A percentile compares a stretch with the other conserved stretches of the same genome.
These are phyloP conservation scores for Esox masquinongy DNA, from an alignment of 2,797 vertebrate genomes.

Conservation along the genomic window DNA sequence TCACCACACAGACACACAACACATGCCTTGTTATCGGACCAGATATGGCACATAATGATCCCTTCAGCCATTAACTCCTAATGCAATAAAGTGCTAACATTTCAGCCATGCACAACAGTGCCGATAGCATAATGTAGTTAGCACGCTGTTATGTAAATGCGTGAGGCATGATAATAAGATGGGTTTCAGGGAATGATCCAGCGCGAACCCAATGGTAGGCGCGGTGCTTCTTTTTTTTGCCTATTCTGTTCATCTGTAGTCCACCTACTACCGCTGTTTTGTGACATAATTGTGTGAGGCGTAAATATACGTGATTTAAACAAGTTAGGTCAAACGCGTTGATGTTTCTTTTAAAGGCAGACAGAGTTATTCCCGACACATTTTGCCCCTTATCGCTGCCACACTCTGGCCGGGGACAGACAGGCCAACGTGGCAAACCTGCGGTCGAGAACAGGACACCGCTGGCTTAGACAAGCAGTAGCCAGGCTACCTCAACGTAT, in stretches of 20 bases:
- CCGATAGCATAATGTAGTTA: conserved; percentile 63
- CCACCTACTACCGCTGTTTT: too few species aligned
- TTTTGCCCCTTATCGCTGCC: conserved; percentile 35
- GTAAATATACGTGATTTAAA: not conserved
- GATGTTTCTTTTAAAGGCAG: conserved; percentile 24
- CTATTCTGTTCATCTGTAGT: conserved; percentile 6
- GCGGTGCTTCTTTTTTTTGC: conserved; percentile 22
- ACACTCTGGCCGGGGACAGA: conserved; percentile 39
- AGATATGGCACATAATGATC: conserved; percentile 68
- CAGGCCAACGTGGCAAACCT: conserved; percentile 22
- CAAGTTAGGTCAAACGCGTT: conserved; percentile 24
- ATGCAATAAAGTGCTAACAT: conserved; percentile 68
- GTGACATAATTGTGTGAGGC: conserved; percentile 42
- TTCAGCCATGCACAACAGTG: conserved; percentile 63
- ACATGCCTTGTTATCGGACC: conserved; percentile 73
- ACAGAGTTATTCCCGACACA: conserved; percentile 38
- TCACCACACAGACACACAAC: conserved; percentile 60
- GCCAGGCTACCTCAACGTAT: conserved; percentile 32
- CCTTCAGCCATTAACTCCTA: conserved; percentile 67
- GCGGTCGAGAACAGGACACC: conserved; percentile 37
- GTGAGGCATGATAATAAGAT: conserved; percentile 47
- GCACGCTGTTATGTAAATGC: conserved; percentile 57
- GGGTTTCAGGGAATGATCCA: conserved; percentile 47
- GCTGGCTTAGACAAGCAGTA: conserved; percentile 39
- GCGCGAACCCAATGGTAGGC: conserved; percentile 47